A percentile compares a stretch with the other conserved stretches of the same genome.
Conservation (phyloP, 2,797 vertebrate species). For the Gambusia yucatana region DNA sequence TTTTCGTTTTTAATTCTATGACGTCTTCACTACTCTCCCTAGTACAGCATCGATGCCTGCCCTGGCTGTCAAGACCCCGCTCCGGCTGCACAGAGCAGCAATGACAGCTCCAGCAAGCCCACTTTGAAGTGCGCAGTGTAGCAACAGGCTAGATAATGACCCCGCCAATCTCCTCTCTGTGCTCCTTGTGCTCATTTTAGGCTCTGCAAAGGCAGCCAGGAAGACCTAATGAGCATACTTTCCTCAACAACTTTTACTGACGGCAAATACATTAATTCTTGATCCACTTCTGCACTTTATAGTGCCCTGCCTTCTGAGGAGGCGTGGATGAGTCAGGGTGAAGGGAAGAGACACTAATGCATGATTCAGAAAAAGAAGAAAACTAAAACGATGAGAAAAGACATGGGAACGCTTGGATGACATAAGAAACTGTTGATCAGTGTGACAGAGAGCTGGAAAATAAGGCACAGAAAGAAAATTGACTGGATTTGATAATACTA, state of each 20-base stretch:
- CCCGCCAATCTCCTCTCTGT: slow-evolving; percentile 58
- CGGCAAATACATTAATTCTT: slow-evolving; percentile 64
- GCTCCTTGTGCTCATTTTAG: slow-evolving; percentile 41
- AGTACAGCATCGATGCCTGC: slow-evolving; percentile 36
- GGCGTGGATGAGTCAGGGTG: slow-evolving; percentile 43
- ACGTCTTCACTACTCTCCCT: slow-evolving; percentile 9
- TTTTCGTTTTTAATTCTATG: slow-evolving; percentile 60
- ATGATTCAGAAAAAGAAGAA: slow-evolving; percentile 30
- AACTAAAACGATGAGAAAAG: slow-evolving; percentile 17
- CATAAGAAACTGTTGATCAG: slow-evolving; percentile 15
- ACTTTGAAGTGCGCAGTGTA: slow-evolving; percentile 68
- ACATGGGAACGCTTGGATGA: slow-evolving; percentile 14
- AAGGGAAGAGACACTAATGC: slow-evolving; percentile 49
- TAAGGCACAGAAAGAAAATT: slow-evolving; percentile 14
- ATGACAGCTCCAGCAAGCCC: slow-evolving; percentile 47
- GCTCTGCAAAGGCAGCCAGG: slow-evolving; percentile 21
- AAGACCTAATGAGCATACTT: slow-evolving; percentile 69
- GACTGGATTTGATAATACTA: slow-evolving; percentile 38
- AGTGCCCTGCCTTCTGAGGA: slow-evolving; percentile 39
- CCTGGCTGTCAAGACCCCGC: slow-evolving; percentile 62
- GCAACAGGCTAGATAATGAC: slow-evolving; percentile 67
- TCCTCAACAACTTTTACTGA: slow-evolving; percentile 59
- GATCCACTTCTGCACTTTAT: slow-evolving; percentile 47
- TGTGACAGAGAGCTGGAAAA: slow-evolving; percentile 18
- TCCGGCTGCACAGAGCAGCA: slow-evolving; percentile 29